Conservation (phyloP, 2,113 vertebrate genomes). For the Origma solitaria region DNA sequence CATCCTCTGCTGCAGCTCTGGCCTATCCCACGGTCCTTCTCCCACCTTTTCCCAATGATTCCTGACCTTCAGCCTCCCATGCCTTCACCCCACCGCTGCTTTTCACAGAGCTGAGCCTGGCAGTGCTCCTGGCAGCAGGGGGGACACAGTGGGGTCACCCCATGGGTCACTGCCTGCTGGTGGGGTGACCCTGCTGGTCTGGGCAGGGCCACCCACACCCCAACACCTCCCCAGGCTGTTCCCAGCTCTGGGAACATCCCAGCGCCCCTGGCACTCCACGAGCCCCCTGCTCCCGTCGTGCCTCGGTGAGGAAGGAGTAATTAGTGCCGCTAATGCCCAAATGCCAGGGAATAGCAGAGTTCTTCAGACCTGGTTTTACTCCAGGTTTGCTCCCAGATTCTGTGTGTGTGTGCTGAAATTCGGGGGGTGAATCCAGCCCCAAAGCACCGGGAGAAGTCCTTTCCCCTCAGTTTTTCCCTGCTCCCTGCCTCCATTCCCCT, state of each 20-base stretch:
- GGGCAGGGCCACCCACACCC: accelerated
- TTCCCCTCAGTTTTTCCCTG: neutral
- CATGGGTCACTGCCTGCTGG: accelerated
- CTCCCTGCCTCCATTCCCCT: neutral
- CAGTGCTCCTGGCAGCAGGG: accelerated
- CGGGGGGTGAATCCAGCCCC: neutral
- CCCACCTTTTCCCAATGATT: neutral
- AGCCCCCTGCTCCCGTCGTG: neutral
- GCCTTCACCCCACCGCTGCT: neutral
- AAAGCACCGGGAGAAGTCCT: neutral
- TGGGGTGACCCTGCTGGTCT: neutral
- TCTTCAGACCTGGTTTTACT: neutral
- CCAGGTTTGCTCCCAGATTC: neutral
- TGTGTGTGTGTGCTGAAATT: neutral
- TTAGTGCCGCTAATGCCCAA: constrained; percentile 61
- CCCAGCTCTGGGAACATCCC: neutral
- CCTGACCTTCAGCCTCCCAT: neutral
- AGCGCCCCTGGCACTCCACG: neutral
- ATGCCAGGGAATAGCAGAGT: constrained; percentile 50
- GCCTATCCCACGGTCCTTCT: neutral
- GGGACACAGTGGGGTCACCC: accelerated
- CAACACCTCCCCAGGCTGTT: neutral
- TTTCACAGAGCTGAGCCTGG: neutral
- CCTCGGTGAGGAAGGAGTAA: neutral
- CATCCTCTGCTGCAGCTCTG: neutral